These are phyloP conservation scores for Brachyhypopomus occidentalis DNA, from an alignment of 2,113 vertebrate species.

Conservation along the genomic window DNA sequence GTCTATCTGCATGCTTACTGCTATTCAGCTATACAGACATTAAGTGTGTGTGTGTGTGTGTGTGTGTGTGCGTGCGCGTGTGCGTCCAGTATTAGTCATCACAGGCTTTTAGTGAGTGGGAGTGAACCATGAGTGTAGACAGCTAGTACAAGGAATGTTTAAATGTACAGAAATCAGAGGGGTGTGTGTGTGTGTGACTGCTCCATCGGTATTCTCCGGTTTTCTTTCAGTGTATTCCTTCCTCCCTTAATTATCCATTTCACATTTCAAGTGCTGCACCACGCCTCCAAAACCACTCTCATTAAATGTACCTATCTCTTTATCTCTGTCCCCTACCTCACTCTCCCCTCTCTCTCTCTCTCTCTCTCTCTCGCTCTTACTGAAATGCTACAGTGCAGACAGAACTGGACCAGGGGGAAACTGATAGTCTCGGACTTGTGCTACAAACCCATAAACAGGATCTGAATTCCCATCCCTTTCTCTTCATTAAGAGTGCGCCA, in stretches of 20 bases:
- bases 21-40: constrained; percentile 12
- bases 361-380: constrained; percentile 37
- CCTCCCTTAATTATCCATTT: constrained; percentile 36
- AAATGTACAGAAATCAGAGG: constrained; percentile 9
- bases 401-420: constrained; percentile 68
- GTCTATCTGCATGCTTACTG: background rate
- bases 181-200: constrained; percentile 5
- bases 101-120: constrained; percentile 15
- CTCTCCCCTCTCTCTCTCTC: constrained; percentile 6
- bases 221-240: constrained; percentile 7
- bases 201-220: background rate
- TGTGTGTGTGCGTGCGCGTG: constrained; percentile 26
- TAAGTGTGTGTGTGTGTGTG: constrained; percentile 14
- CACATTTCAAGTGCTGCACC: constrained; percentile 20
- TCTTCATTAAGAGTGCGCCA: background rate
- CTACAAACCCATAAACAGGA: constrained; percentile 55
- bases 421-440: constrained; percentile 56
- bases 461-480: background rate
- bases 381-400: constrained; percentile 71
- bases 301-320: constrained; percentile 54
- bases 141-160: constrained; percentile 8
- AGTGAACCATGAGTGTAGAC: constrained; percentile 14
- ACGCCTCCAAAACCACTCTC: constrained; percentile 59
- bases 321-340: constrained; percentile 47
- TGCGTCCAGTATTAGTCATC: constrained; percentile 7